Evolutionary conservation across 2,888 invertebrate species (phyloP).

Genomic region (Ditylenchus weischeri): DNA sequence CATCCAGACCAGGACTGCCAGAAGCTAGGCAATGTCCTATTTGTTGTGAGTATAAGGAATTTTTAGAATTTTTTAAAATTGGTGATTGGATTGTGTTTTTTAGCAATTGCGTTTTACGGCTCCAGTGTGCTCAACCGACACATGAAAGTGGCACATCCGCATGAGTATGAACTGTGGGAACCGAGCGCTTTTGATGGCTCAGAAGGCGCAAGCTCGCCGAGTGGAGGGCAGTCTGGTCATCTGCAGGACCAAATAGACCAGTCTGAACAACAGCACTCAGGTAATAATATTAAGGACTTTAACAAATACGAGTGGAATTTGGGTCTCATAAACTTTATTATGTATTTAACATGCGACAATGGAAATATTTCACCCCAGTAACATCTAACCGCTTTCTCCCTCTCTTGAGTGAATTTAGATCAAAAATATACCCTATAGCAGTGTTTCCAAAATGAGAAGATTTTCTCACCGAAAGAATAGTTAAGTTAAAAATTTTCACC

Average conservation of each 20-base stretch:
- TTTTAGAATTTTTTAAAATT: neutral
- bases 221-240: neutral
- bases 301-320: too few relatives aligned
- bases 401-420: too few relatives aligned
- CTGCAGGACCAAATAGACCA: neutral
- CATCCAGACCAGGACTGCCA: slow-evolving; percentile 30
- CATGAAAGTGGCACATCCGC: slow-evolving; percentile 39
- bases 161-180: slow-evolving; percentile 27
- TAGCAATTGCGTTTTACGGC: slow-evolving; percentile 49
- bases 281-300: too few relatives aligned
- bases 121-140: slow-evolving; percentile 36
- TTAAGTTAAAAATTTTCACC: too few relatives aligned
- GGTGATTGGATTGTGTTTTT: slow-evolving; percentile 11
- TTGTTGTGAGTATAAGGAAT: slow-evolving; percentile 31
- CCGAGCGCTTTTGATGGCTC: slow-evolving; percentile 7
- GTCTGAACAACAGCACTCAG: too few relatives aligned
- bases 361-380: too few relatives aligned
- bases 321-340: too few relatives aligned
- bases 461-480: too few relatives aligned
- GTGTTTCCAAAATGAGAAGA: too few relatives aligned
- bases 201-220: slow-evolving; percentile 1
- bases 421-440: too few relatives aligned
- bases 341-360: too few relatives aligned
- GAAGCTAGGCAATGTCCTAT: slow-evolving; percentile 34
- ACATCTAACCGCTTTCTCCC: too few relatives aligned